These are phyloP conservation scores for Lepidurus couesii DNA, from an alignment of 1,140 invertebrate genomes.

Conservation along the genomic window DNA sequence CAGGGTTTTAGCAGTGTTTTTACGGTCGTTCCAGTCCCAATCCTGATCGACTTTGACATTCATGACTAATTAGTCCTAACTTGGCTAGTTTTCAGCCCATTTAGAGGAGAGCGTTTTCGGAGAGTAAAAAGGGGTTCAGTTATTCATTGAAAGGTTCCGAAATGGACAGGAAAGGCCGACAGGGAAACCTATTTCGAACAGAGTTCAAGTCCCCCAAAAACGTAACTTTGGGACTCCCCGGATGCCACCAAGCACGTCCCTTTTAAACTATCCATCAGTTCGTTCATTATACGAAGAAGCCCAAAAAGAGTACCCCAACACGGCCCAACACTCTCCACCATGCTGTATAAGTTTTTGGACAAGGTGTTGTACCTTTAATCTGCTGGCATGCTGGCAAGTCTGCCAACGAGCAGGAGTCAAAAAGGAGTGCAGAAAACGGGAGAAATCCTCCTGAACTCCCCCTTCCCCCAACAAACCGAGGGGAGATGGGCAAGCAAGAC, in stretches of 20 bases:
- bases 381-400: not conserved
- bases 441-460: not conserved
- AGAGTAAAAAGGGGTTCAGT: not conserved
- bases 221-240: not conserved
- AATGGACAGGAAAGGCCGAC: not conserved
- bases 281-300: not conserved
- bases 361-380: conserved; percentile 16
- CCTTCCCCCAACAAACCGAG: not conserved
- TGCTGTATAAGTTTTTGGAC: not conserved
- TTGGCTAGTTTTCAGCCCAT: not conserved
- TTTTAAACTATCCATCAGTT: not conserved
- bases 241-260: not conserved
- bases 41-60: not conserved
- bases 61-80: not conserved
- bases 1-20: not conserved
- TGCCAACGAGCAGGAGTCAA: not conserved
- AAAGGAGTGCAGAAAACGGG: not conserved
- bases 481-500: not conserved
- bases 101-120: not conserved
- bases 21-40: not conserved
- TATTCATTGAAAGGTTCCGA: not conserved
- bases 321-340: no score
- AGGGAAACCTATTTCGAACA: no score
- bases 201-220: no score
- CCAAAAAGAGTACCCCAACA: no score